A percentile compares a stretch with the other conserved stretches of the same genome.
Conservation (phyloP, 2,888 invertebrate genomes). For the Pocota personata region DNA sequence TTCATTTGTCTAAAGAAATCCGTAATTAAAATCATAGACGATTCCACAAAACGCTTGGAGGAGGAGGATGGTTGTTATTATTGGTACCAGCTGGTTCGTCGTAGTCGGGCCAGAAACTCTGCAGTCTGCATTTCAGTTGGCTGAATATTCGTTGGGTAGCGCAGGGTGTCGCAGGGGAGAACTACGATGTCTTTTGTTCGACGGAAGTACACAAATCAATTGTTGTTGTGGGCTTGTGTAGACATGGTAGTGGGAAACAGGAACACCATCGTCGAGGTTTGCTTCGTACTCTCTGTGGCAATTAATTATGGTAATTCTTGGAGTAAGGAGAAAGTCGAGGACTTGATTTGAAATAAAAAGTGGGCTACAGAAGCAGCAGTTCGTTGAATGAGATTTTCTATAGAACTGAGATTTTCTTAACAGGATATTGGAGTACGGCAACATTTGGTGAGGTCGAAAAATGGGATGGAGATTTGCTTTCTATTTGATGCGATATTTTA, state of each 20-base stretch:
- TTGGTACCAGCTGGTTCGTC: constrained; percentile 26
- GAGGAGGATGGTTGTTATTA: constrained; percentile 2
- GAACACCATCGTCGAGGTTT: constrained; percentile 6
- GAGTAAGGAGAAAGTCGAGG: constrained; percentile 51
- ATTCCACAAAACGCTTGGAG: constrained; percentile 18
- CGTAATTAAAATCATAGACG: constrained; percentile 68
- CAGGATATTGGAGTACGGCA: constrained; percentile 18
- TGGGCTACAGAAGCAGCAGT: constrained; percentile 2
- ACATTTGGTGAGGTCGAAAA: not conserved
- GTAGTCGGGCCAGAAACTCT: constrained; percentile 29
- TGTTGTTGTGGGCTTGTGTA: constrained; percentile 52
- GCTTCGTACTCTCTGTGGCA: constrained; percentile 40
- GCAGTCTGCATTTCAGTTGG: constrained; percentile 40
- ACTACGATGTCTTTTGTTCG: constrained; percentile 34
- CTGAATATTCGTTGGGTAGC: constrained; percentile 24
- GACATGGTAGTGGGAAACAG: not conserved
- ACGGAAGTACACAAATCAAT: constrained; percentile 65
- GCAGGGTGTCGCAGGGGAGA: not conserved
- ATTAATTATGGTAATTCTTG: constrained; percentile 64
- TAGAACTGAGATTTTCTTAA: constrained; percentile 20
- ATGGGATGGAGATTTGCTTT: not conserved
- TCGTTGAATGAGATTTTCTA: constrained; percentile 23
- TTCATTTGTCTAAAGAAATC: constrained; percentile 71
- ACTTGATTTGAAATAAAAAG: constrained; percentile 18
- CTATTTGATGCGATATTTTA: not conserved